phyloP scores from a whole-genome alignment of 2,888 invertebrate species.

The Melipona bicolor region DNA sequence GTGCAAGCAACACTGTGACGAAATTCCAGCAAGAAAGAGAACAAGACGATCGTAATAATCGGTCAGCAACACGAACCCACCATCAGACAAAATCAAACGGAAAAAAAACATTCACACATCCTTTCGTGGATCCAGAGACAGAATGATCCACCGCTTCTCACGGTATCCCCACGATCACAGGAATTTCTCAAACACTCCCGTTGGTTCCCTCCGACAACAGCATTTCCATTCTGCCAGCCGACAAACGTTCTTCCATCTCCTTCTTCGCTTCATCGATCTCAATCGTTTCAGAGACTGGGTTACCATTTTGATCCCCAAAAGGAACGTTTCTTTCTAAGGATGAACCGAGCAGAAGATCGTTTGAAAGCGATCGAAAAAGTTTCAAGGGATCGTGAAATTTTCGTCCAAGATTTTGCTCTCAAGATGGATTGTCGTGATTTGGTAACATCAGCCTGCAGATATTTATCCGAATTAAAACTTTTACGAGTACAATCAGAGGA shows the following conservation, averaged over 20 bases:
- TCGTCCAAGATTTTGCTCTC: not conserved
- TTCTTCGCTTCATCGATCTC: slow-evolving; percentile 61
- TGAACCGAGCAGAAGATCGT: slow-evolving; percentile 31
- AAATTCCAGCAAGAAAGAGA: slow-evolving; percentile 36
- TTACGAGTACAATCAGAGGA: too few species aligned
- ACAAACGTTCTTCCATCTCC: slow-evolving; percentile 68
- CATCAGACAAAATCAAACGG: slow-evolving; percentile 24
- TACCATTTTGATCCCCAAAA: slow-evolving; percentile 66
- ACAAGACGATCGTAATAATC: slow-evolving; percentile 28
- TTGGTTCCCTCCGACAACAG: slow-evolving; percentile 66
- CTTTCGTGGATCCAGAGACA: slow-evolving; percentile 45
- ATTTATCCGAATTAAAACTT: too few species aligned
- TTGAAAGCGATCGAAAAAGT: not conserved
- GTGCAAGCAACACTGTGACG: slow-evolving; percentile 21
- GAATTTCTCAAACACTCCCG: slow-evolving; percentile 71
- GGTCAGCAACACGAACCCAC: slow-evolving; percentile 4
- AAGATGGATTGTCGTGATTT: not conserved
- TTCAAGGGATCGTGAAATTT: not conserved
- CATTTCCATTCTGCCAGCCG: slow-evolving; percentile 72
- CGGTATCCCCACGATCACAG: slow-evolving; percentile 62
- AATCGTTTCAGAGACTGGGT: slow-evolving; percentile 23
- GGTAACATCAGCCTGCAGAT: too few species aligned
- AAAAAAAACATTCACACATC: slow-evolving; percentile 30
- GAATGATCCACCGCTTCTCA: slow-evolving; percentile 64
- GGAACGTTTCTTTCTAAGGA: slow-evolving; percentile 54